phyloP scores from a whole-genome alignment of 2,113 vertebrate species.

The Trematomus loennbergii region DNA sequence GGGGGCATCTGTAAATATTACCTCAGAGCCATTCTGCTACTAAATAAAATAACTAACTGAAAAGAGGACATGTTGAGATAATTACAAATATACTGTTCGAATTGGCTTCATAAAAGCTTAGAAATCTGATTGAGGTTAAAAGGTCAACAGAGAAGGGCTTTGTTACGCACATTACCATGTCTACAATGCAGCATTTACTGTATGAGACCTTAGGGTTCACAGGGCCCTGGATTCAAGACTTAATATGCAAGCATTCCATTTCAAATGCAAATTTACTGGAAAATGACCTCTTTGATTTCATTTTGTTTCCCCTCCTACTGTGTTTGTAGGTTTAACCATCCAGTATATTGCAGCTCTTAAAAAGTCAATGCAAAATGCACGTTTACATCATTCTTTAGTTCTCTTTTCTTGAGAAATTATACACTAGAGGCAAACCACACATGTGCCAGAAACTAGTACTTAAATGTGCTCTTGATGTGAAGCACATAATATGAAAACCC shows the following conservation, averaged over 20 bases:
- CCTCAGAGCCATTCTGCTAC: background rate
- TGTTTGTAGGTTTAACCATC: background rate
- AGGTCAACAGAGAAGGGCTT: conserved; percentile 19
- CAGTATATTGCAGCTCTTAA: conserved; percentile 14
- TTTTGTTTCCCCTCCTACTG: conserved; percentile 13
- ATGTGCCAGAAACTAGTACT: background rate
- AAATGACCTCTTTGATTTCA: conserved; percentile 51
- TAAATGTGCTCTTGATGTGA: background rate
- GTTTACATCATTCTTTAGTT: background rate
- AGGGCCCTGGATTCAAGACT: conserved; percentile 20
- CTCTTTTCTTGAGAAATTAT: background rate
- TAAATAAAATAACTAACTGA: background rate
- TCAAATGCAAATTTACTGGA: conserved; percentile 63
- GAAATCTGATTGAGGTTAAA: conserved; percentile 20
- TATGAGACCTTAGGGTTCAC: conserved; percentile 1
- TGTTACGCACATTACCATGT: conserved; percentile 22
- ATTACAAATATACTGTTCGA: conserved; percentile 13
- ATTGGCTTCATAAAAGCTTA: conserved; percentile 20
- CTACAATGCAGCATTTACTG: background rate
- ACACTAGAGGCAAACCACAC: background rate
- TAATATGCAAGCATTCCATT: conserved; percentile 11
- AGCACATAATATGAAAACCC: background rate
- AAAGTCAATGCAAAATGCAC: background rate
- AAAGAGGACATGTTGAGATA: background rate
- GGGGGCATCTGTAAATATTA: background rate